Evolutionary conservation across 2,797 vertebrate species (phyloP).

Genomic region (Morus bassanus): DNA sequence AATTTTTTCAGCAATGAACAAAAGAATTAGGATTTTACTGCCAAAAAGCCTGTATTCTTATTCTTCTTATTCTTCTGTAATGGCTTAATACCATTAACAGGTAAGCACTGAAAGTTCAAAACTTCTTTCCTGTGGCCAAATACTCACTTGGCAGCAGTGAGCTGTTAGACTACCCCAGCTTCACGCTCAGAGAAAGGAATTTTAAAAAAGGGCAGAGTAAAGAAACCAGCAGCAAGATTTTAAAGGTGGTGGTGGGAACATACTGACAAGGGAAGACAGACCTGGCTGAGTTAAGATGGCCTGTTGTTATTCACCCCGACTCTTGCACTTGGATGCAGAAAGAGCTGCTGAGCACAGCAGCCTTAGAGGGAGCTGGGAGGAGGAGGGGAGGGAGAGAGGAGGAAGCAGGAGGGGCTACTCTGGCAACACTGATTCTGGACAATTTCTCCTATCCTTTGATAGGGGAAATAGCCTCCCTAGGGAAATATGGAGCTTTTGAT

Average conservation of each 20-base stretch:
- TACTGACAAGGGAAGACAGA: not conserved
- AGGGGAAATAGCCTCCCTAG: conserved; percentile 12
- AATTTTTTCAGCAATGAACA: not conserved
- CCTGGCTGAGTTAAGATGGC: not conserved
- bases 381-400: not conserved
- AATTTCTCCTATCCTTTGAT: conserved; percentile 46
- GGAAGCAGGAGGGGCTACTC: not conserved
- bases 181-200: not conserved
- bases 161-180: not conserved
- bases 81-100: not conserved
- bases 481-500: conserved; percentile 16
- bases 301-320: not conserved
- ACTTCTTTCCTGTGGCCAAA: not conserved
- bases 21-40: not conserved
- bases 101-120: not conserved
- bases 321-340: not conserved
- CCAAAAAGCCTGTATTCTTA: not conserved
- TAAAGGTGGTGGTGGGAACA: not conserved
- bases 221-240: not conserved
- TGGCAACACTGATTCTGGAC: conserved; percentile 31
- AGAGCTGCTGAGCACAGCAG: not conserved
- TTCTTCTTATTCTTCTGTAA: not conserved
- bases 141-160: not conserved
- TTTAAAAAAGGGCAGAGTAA: not conserved
- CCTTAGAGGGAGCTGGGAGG: not conserved